Conservation (phyloP, 2,888 invertebrate genomes). For the Napeogenes sylphis region DNA sequence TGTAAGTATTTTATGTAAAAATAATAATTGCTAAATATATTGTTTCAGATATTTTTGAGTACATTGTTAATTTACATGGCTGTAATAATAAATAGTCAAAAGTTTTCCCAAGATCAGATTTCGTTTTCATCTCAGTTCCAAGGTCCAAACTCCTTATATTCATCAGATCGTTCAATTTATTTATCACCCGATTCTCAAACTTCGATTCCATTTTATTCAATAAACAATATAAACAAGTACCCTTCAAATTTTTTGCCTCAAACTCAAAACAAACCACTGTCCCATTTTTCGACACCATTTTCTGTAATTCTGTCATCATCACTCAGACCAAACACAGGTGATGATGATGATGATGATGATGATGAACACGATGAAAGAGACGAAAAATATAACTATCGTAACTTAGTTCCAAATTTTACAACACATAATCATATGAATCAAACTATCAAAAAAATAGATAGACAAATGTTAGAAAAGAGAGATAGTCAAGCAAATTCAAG, state of each 20-base stretch:
- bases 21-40: slow-evolving; percentile 22
- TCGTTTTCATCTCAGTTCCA: slow-evolving; percentile 60
- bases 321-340: slow-evolving; percentile 35
- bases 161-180: slow-evolving; percentile 60
- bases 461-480: slow-evolving; percentile 39
- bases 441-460: slow-evolving; percentile 39
- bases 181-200: slow-evolving; percentile 64
- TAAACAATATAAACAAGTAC: slow-evolving; percentile 57
- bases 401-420: slow-evolving; percentile 28
- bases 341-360: slow-evolving; percentile 42
- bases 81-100: slow-evolving; percentile 44
- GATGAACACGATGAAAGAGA: slow-evolving; percentile 45
- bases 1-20: slow-evolving; percentile 23
- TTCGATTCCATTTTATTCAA: slow-evolving; percentile 53
- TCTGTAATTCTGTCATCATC: slow-evolving; percentile 51
- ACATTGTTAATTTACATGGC: slow-evolving; percentile 46
- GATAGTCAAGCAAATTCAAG: slow-evolving; percentile 46
- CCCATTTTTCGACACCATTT: slow-evolving; percentile 51
- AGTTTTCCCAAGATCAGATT: slow-evolving; percentile 50
- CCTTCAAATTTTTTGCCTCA: slow-evolving; percentile 60
- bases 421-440: slow-evolving; percentile 39
- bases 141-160: slow-evolving; percentile 46
- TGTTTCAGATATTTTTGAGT: slow-evolving; percentile 61
- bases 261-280: slow-evolving; percentile 54
- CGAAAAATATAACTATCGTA: slow-evolving; percentile 38